A percentile compares a stretch with the other conserved stretches of the same genome.
These are phyloP conservation scores for Pangasianodon hypophthalmus DNA, from an alignment of 2,113 vertebrate species.

Conservation along the genomic window DNA sequence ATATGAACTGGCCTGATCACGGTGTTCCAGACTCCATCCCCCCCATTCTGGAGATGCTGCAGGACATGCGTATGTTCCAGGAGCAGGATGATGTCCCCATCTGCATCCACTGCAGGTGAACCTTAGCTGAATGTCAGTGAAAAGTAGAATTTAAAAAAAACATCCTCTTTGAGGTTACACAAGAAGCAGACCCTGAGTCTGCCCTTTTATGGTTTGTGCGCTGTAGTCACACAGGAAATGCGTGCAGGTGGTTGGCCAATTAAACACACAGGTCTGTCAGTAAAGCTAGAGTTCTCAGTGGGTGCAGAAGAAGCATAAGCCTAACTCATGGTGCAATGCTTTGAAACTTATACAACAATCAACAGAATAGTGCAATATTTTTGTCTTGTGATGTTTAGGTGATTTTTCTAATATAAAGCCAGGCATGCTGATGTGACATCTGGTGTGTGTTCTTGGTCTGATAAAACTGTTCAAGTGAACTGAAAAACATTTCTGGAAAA, in stretches of 20 bases:
- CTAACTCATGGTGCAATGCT: not conserved
- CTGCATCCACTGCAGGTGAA: constrained; percentile 95
- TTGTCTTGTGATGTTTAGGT: not conserved
- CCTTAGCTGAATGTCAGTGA: not conserved
- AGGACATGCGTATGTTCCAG: constrained; percentile 84
- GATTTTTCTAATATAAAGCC: not conserved
- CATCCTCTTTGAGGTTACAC: not conserved
- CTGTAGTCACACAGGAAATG: constrained; percentile 42
- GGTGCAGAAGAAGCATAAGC: not conserved
- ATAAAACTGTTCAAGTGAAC: not conserved
- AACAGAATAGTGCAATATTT: not conserved
- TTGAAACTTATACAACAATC: not conserved
- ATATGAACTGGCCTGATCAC: constrained; percentile 94
- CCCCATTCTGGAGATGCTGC: constrained; percentile 86
- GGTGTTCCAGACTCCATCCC: constrained; percentile 86
- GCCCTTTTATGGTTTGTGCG: not conserved
- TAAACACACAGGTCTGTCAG: not conserved
- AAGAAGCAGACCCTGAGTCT: constrained; percentile 10
- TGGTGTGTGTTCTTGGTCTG: not conserved
- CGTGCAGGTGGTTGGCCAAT: constrained; percentile 41
- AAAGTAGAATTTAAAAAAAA: not conserved
- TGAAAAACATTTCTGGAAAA: not conserved
- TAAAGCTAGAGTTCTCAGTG: not conserved
- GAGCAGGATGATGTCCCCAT: constrained; percentile 79
- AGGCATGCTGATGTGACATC: not conserved